Evolutionary conservation across 2,888 invertebrate genomes (phyloP).

Genomic region (Diarsia brunnea): DNA sequence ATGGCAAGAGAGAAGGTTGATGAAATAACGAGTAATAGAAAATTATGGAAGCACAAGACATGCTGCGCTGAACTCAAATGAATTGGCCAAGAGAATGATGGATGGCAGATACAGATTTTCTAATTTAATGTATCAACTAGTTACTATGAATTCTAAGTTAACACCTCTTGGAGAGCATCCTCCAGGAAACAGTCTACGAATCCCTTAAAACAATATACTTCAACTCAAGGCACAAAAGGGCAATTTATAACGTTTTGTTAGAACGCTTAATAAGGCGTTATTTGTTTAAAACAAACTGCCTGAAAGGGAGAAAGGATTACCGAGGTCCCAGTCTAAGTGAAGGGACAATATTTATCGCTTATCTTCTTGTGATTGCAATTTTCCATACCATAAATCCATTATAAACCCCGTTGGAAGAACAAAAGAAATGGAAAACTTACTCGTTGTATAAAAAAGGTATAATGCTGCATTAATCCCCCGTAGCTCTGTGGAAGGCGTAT

Average conservation of each 20-base stretch:
- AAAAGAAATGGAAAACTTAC: constrained; percentile 41
- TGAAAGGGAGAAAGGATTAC: constrained; percentile 57
- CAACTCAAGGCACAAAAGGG: constrained; percentile 73
- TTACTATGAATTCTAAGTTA: background rate
- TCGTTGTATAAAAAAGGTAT: constrained; percentile 22
- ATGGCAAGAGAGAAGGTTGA: too few species aligned
- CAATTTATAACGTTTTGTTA: constrained; percentile 76
- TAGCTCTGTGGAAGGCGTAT: constrained; percentile 26
- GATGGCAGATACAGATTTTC: background rate
- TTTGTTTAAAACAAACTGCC: constrained; percentile 73
- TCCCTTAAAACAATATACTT: constrained; percentile 59
- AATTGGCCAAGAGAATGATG: too few species aligned
- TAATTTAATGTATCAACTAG: background rate
- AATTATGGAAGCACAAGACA: too few species aligned
- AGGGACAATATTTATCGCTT: constrained; percentile 56
- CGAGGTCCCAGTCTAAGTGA: constrained; percentile 36
- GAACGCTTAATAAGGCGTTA: constrained; percentile 69
- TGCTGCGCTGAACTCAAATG: too few species aligned
- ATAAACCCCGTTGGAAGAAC: constrained; percentile 32
- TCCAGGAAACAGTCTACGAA: constrained; percentile 15
- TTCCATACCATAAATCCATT: constrained; percentile 47
- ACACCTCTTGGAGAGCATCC: background rate
- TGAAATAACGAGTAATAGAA: too few species aligned
- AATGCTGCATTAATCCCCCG: constrained; percentile 32
- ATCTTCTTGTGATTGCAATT: constrained; percentile 50